phyloP scores from a whole-genome alignment of 2,888 invertebrate species.

The Philereme vetulata region DNA sequence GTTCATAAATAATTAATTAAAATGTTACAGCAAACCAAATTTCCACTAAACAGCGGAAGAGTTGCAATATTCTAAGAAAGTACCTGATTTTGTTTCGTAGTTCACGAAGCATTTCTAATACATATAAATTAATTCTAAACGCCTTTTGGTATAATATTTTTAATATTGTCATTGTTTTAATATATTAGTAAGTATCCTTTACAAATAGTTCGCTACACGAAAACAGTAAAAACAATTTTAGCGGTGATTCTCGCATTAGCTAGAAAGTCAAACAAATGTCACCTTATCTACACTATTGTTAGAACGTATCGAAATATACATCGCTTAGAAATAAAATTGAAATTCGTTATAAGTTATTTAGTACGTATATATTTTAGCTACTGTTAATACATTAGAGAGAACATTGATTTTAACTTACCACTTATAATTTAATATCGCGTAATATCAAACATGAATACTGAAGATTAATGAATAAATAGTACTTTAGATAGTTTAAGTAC shows the following conservation, averaged over 20 bases:
- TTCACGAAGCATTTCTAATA: slow-evolving; percentile 73
- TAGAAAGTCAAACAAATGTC: slow-evolving; percentile 47
- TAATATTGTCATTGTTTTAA: slow-evolving; percentile 82
- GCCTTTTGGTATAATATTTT: slow-evolving; percentile 73
- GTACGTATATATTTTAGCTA: slow-evolving; percentile 50
- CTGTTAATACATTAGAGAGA: slow-evolving; percentile 28
- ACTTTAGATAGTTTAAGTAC: slow-evolving; percentile 24
- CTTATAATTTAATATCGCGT: slow-evolving; percentile 13
- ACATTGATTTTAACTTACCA: slow-evolving; percentile 25
- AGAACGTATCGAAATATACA: slow-evolving; percentile 59
- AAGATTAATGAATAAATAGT: slow-evolving; percentile 17
- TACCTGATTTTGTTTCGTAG: slow-evolving; percentile 62
- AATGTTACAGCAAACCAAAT: slow-evolving; percentile 29
- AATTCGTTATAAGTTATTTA: slow-evolving; percentile 57
- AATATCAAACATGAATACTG: slow-evolving; percentile 23
- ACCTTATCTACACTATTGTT: slow-evolving; percentile 54
- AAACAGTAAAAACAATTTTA: slow-evolving; percentile 63
- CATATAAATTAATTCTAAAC: slow-evolving; percentile 73
- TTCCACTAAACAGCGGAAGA: slow-evolving; percentile 57
- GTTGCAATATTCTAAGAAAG: slow-evolving; percentile 55
- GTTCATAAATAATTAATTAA: slow-evolving; percentile 43
- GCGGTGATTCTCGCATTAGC: slow-evolving; percentile 51
- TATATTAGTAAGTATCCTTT: slow-evolving; percentile 74
- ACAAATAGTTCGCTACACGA: slow-evolving; percentile 71
- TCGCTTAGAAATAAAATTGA: slow-evolving; percentile 58